Percentiles rank a stretch among this genome's conserved stretches.
phyloP scores from a whole-genome alignment of 2,888 invertebrate genomes.

The Pasiphila rectangulata region DNA sequence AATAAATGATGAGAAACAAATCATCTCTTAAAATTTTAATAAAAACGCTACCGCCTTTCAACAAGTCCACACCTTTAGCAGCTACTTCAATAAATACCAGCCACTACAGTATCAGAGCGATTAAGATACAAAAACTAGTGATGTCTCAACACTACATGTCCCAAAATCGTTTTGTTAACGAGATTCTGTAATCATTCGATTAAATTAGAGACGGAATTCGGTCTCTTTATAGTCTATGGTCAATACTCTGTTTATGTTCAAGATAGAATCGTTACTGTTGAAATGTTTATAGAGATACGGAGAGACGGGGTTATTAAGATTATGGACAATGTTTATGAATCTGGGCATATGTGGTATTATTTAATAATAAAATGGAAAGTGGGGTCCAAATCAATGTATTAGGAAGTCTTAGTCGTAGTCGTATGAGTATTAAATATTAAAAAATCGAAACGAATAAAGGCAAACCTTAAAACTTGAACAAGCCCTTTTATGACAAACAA shows the following conservation, averaged over 20 bases:
- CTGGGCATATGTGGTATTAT: not conserved
- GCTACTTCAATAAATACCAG: conserved; percentile 9
- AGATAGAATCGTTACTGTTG: conserved; percentile 11
- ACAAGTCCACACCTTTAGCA: conserved; percentile 2
- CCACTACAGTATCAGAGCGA: conserved; percentile 46
- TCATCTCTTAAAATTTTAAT: no score
- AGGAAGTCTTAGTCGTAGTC: no score
- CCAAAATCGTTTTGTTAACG: conserved; percentile 35
- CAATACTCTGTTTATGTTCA: conserved; percentile 31
- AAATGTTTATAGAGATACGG: conserved; percentile 21
- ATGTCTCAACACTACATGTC: conserved; percentile 39
- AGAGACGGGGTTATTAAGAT: conserved; percentile 10
- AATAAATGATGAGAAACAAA: no score
- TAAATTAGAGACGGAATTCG: conserved; percentile 38
- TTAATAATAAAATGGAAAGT: not conserved
- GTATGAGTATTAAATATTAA: no score
- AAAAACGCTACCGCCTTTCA: conserved; percentile 5
- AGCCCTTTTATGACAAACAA: no score
- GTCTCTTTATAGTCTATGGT: conserved; percentile 22
- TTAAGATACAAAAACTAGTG: conserved; percentile 52
- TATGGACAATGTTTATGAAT: conserved; percentile 3
- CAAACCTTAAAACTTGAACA: no score
- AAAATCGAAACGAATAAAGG: no score
- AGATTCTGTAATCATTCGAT: conserved; percentile 34
- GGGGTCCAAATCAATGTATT: not conserved